Base-by-base conservation (phyloP, 2,113 vertebrate genomes). In the Fregetta grallaria region DNA sequence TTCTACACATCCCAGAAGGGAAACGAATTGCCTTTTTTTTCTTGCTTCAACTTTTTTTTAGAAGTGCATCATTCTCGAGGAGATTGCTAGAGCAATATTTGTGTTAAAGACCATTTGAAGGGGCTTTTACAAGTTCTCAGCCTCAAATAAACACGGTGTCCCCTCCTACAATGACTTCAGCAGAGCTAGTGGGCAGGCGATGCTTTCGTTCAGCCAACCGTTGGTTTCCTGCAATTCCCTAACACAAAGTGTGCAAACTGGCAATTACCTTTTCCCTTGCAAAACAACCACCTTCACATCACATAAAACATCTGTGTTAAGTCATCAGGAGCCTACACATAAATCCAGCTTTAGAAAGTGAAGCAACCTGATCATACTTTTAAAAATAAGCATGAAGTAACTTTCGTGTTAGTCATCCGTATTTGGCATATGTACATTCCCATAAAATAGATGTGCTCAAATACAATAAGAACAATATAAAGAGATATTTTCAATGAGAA, bases 241-340 rank as follows among this genome's bases (percentile, higher is more conserved):
- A 50, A 32, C 62, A 49, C 49, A 81, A 70, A 91, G 30, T 30
- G 12, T 81, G 36, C 36, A 90, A 89, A 92, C 76, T 92, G 71
- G 83, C 81, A 90, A 91, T 92, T 94, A 62, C 70, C 66, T 96
- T 88, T 94, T 91, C 58, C 65, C n/a, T 89, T 91, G 74, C 62
- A 86, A 95, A 95, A 70, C 88, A 92, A 20, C 84, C 66, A 87
- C 77, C 77, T 95, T 94, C 84, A 62, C n/a, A 70, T 86, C 74
- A 75, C 53, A 53, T 90, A 49, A 95, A 97, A 95, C 95, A 97
- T 92, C 94, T 95, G 89, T 91, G 70, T 75, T 81, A 93, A 94
- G 61, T 79, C 89, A 91, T 89, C 79, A 90, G 29, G 59, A 95
- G 59, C 86, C 77, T 91, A 91, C 91, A 92, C 80, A 97, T 72